Base-by-base conservation (phyloP, 1,140 invertebrate genomes). In the Nasonia longicornis region DNA sequence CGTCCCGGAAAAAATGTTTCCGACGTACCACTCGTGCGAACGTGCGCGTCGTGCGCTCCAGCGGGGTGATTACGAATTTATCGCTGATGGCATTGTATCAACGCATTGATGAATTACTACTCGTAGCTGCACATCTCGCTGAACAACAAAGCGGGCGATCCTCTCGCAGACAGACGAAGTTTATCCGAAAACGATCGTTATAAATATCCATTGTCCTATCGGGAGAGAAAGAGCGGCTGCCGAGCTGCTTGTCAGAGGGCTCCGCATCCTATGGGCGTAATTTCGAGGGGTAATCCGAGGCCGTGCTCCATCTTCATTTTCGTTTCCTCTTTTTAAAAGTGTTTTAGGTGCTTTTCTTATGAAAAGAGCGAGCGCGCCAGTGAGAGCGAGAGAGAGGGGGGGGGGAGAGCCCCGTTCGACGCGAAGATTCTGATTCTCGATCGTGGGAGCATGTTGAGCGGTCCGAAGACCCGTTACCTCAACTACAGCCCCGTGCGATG, bases 401-500 rank as follows among this genome's bases (percentile, higher is more conserved):
- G 70, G 31, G 70, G 38, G n/a, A 48, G 78, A 73, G 71, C 42
- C 29, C 74, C 26, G 71, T 71, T 73, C 52, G 35, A 66, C 11
- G 58, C 35, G 66, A 81, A 81, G 77, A 79, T 82, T 79, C 76
- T 38, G 79, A 83, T 84, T 80, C 35, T 58, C 63, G 66, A 83
- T 84, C 77, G 76, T 84, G 80, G 80, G 77, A 82, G 74, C 71
- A 71, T 31, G 71, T 76, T 79, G 64, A 79, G 78, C 31, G 73
- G 63, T 66, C 72, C 38, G 22, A 81, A 70, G 70, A 83, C 67
- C 82, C 80, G 84, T 84, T 83, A 81, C 31, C 80, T 80, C 70
- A 31, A 64, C 31, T 75, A 72, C 29, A 70, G 72, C 64, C 52
- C 42, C n/a, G 26, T 45, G 42, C 72, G 6, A 71, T 45, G 31